Conservation (phyloP, 2,113 vertebrate species). For the Dromiciops gliroides region DNA sequence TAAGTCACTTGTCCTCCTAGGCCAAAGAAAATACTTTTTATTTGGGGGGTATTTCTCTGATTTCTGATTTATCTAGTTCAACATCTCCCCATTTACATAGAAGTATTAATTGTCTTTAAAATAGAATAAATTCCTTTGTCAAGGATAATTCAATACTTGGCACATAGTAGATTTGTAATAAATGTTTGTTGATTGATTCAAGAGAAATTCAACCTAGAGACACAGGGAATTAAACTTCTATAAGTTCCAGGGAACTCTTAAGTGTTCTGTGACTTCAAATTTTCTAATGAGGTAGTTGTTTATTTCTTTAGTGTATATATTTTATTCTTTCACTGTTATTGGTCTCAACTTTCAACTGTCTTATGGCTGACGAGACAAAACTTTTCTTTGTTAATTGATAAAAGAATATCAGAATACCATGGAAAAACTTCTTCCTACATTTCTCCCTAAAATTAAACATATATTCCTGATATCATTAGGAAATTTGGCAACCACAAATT, state of each 20-base stretch:
- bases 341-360: background rate
- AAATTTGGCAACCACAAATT: background rate
- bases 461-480: background rate
- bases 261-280: background rate
- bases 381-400: background rate
- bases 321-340: constrained; percentile 28
- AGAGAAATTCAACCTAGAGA: constrained; percentile 1
- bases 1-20: constrained; percentile 18
- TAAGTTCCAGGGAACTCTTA: background rate
- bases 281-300: background rate
- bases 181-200: background rate
- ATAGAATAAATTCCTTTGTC: background rate
- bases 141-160: background rate
- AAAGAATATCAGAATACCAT: constrained; percentile 1
- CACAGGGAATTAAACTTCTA: background rate
- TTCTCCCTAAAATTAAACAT: background rate
- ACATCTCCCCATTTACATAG: background rate
- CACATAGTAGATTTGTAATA: background rate
- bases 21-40: constrained; percentile 7
- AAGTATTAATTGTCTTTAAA: constrained; percentile 45
- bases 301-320: constrained; percentile 27
- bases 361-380: background rate
- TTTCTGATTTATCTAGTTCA: constrained; percentile 31
- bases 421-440: constrained; percentile 4
- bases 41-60: background rate